These are phyloP conservation scores for Euplexia lucipara DNA, from an alignment of 2,888 invertebrate species.

Conservation along the genomic window DNA sequence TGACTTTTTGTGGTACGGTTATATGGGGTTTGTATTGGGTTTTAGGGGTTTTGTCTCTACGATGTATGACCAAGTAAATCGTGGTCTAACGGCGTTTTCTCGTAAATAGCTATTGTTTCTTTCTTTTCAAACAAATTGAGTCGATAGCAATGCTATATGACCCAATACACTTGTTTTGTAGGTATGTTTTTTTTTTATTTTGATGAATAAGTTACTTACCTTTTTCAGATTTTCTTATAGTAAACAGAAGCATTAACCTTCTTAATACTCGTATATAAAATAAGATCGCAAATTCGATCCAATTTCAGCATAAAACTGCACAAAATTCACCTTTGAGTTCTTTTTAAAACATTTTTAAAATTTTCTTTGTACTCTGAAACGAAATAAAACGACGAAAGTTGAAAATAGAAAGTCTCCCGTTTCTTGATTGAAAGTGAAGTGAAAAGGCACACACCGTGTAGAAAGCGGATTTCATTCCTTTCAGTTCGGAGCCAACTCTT, in stretches of 20 bases:
- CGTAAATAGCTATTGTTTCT: not conserved
- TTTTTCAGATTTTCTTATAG: not conserved
- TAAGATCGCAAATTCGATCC: not conserved
- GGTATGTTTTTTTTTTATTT: not conserved
- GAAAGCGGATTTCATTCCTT: conserved; percentile 54
- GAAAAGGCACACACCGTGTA: conserved; percentile 55
- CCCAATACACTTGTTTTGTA: no score
- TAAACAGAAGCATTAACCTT: not conserved
- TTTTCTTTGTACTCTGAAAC: conserved; percentile 23
- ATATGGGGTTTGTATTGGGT: conserved; percentile 11
- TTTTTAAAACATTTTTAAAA: conserved; percentile 40
- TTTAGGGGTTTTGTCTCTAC: not conserved
- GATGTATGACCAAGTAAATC: conserved; percentile 25
- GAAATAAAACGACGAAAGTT: conserved; percentile 38
- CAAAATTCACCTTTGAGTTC: conserved; percentile 14
- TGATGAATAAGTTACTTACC: not conserved
- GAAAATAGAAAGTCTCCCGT: conserved; percentile 50
- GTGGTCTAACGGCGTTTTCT: not conserved
- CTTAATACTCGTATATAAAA: not conserved
- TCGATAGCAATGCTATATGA: no score
- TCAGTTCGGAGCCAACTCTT: conserved; percentile 49
- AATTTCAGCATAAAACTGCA: conserved; percentile 2
- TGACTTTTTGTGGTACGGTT: conserved; percentile 25
- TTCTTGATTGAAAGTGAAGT: conserved; percentile 61
- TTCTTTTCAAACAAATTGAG: conserved; percentile 3